phyloP scores from a whole-genome alignment of 2,797 vertebrate genomes.

The Euphonia xanthogaster region DNA sequence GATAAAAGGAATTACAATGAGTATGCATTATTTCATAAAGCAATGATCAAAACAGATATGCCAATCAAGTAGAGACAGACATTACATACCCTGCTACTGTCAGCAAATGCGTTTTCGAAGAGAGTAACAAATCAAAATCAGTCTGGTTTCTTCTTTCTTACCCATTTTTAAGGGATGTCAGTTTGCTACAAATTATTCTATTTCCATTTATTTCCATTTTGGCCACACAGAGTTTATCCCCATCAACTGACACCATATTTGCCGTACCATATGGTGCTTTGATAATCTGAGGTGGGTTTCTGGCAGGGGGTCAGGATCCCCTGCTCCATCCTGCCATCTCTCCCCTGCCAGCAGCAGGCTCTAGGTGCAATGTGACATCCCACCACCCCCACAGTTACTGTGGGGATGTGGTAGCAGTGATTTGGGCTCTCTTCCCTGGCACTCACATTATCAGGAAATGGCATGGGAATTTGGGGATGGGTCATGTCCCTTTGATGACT shows the following conservation, averaged over 20 bases:
- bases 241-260: background rate
- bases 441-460: background rate
- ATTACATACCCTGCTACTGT: background rate
- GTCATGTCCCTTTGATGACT: background rate
- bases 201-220: background rate
- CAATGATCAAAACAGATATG: background rate
- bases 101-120: background rate
- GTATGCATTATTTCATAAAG: background rate
- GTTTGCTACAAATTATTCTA: background rate
- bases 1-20: background rate
- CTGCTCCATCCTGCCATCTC: background rate
- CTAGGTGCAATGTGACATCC: background rate
- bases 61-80: background rate
- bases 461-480: fast-evolving
- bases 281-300: background rate
- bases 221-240: background rate
- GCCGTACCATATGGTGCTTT: too few relatives aligned
- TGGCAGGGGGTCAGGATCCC: background rate
- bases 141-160: background rate
- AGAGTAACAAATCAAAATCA: background rate
- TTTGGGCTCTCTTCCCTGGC: background rate
- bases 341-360: background rate
- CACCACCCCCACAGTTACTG: background rate
- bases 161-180: background rate
- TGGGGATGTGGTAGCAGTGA: fast-evolving